Percentiles rank a stretch among this genome's conserved stretches.
These are phyloP conservation scores for Cerastis rubricosa DNA, from an alignment of 2,888 invertebrate genomes.

Conservation along the genomic window DNA sequence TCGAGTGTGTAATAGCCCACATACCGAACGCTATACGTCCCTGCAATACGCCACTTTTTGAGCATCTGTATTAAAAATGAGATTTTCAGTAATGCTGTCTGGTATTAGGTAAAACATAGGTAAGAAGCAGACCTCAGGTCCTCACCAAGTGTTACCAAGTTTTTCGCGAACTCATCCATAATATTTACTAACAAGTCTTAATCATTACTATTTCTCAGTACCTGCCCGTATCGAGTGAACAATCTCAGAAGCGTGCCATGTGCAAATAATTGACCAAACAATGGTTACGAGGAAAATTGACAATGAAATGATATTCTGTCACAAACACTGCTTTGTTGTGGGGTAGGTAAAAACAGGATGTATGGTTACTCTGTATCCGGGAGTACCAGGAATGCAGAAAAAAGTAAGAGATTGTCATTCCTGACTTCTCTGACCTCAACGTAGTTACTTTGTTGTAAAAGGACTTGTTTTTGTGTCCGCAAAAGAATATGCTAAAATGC, in stretches of 20 bases:
- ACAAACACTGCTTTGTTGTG: constrained; percentile 39
- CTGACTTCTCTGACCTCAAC: neutral
- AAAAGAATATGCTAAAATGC: neutral
- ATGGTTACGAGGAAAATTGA: constrained; percentile 59
- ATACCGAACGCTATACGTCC: too few relatives aligned
- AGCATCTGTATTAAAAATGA: too few relatives aligned
- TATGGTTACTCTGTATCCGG: constrained; percentile 14
- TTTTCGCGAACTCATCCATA: neutral
- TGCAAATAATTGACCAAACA: constrained; percentile 60
- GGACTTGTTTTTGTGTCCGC: neutral
- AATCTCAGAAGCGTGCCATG: constrained; percentile 39
- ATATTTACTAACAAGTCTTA: constrained; percentile 23
- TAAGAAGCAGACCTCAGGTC: neutral
- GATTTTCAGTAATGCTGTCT: neutral
- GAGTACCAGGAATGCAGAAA: constrained; percentile 46
- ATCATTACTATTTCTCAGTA: constrained; percentile 46
- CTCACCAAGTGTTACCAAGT: neutral
- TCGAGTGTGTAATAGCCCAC: too few relatives aligned
- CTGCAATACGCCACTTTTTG: too few relatives aligned
- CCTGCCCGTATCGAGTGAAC: constrained; percentile 28
- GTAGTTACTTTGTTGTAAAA: neutral
- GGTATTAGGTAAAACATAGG: neutral
- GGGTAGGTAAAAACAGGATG: constrained; percentile 24
- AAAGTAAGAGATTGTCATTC: neutral
- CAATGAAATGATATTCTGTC: constrained; percentile 46